phyloP scores from a whole-genome alignment of 2,888 invertebrate genomes.

The Nebria brevicollis region DNA sequence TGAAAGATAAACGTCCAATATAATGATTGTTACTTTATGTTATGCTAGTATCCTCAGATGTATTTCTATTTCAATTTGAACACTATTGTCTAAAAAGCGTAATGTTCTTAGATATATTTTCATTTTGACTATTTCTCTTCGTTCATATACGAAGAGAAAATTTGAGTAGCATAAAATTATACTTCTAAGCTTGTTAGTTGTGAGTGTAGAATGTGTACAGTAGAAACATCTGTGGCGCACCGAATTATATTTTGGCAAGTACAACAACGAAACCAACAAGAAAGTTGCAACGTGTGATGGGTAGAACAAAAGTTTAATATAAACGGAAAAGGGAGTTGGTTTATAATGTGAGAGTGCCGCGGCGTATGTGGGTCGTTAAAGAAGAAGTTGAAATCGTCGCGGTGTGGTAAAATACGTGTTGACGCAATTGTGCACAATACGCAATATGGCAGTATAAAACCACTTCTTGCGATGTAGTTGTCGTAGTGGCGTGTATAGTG shows the following conservation, averaged over 20 bases:
- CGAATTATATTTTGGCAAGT: too few species aligned
- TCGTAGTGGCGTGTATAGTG: neutral
- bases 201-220: too few species aligned
- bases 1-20: neutral
- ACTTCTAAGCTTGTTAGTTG: too few species aligned
- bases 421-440: conserved; percentile 7
- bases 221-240: too few species aligned
- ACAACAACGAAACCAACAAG: neutral
- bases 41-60: neutral
- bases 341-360: neutral
- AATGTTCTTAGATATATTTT: too few species aligned
- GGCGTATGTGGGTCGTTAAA: conserved; percentile 21
- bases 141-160: too few species aligned
- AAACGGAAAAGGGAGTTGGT: neutral
- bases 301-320: conserved; percentile 2
- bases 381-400: neutral
- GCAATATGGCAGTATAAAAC: neutral
- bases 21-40: neutral
- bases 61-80: too few species aligned
- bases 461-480: neutral
- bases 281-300: conserved; percentile 20
- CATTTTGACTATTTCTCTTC: too few species aligned
- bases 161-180: too few species aligned
- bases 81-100: too few species aligned
- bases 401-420: conserved; percentile 1